phyloP scores from a whole-genome alignment of 2,888 invertebrate species.

The Dolichopus griseipennis region DNA sequence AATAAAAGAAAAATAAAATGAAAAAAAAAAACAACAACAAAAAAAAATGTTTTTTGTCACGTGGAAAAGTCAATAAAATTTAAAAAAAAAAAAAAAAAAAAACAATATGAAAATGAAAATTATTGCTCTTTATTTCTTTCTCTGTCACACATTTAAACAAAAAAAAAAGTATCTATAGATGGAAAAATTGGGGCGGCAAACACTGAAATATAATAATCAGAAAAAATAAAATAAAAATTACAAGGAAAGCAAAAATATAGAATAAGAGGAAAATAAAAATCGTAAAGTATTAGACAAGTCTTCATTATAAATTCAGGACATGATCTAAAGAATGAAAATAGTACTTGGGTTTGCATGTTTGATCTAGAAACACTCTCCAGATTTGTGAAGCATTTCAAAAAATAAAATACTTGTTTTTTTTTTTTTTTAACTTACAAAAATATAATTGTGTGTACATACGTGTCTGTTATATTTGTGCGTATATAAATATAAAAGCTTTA shows the following conservation, averaged over 20 bases:
- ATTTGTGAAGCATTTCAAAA: background rate
- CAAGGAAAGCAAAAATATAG: background rate
- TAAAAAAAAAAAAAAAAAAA: background rate
- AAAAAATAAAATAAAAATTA: no score
- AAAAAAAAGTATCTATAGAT: background rate
- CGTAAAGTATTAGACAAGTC: background rate
- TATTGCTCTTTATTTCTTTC: background rate
- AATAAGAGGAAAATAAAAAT: background rate
- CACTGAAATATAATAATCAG: no score
- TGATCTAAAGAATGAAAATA: conserved; percentile 1
- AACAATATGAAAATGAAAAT: background rate
- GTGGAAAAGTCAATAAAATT: conserved; percentile 4
- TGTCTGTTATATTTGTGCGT: no score
- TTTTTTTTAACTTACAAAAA: no score
- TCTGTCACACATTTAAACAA: background rate
- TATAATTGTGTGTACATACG: no score
- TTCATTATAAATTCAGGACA: conserved; percentile 1
- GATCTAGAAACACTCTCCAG: background rate
- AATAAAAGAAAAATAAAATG: background rate
- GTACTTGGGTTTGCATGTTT: conserved; percentile 4
- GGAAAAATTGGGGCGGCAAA: background rate
- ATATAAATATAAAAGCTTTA: no score
- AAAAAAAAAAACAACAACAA: background rate
- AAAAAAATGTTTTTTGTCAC: background rate
- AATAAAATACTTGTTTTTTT: background rate